These are phyloP conservation scores for Brachionichthys hirsutus DNA, from an alignment of 2,113 vertebrate genomes.

Conservation along the genomic window DNA sequence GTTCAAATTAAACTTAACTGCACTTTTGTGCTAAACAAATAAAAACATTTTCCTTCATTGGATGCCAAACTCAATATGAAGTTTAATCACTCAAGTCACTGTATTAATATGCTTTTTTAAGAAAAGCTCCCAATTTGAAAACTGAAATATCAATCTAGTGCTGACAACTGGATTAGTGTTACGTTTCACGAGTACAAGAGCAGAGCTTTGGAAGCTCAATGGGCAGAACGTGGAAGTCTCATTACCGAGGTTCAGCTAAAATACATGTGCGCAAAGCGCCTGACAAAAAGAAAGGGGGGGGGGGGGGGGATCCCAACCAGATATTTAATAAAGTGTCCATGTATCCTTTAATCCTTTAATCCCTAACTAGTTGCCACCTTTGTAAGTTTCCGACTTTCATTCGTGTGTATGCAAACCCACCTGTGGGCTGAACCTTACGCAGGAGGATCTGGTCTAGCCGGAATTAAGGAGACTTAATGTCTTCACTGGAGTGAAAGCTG, in stretches of 20 bases:
- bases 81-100: not conserved
- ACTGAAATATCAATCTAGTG: conserved; percentile 3
- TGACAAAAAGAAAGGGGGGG: not conserved
- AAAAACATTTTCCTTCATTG: not conserved
- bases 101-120: not conserved
- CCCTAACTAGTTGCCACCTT: conserved; percentile 2
- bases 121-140: not conserved
- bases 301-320: not conserved
- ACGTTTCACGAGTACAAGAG: conserved; percentile 10
- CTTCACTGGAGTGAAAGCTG: conserved; percentile 39
- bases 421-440: conserved; percentile 7
- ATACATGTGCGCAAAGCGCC: not conserved
- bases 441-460: conserved; percentile 35
- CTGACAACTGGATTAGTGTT: conserved; percentile 9
- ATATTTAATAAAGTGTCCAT: not conserved
- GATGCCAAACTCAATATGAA: not conserved
- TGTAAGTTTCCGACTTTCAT: conserved; percentile 1
- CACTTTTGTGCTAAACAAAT: not conserved
- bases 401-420: conserved; percentile 9
- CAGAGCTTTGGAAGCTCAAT: conserved; percentile 4
- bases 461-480: conserved; percentile 45
- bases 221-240: conserved; percentile 1
- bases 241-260: not conserved
- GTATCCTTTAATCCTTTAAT: conserved; percentile 12
- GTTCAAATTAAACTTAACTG: not conserved